These are phyloP conservation scores for Mobula birostris DNA, from an alignment of 2,113 vertebrate genomes.

Conservation along the genomic window DNA sequence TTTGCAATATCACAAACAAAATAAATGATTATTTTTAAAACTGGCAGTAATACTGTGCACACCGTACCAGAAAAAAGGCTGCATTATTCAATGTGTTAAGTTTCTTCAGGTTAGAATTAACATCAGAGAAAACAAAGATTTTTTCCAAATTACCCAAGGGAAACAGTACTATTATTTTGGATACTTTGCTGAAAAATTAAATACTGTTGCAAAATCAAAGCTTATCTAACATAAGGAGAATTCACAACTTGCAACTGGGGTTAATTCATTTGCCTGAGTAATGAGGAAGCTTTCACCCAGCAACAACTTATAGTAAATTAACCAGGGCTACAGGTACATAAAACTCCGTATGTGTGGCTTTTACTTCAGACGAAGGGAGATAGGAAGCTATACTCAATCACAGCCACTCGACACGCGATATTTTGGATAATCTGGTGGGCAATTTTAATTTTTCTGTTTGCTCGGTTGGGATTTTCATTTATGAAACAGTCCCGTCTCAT, in stretches of 20 bases:
- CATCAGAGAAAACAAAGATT: not conserved
- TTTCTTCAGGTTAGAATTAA: not conserved
- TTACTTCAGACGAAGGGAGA: too few relatives aligned
- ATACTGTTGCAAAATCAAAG: not conserved
- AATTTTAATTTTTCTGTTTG: constrained; percentile 8
- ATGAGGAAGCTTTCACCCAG: not conserved
- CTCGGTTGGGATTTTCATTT: not conserved
- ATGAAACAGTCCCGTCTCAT: not conserved
- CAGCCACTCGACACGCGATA: not conserved
- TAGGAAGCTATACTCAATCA: too few relatives aligned
- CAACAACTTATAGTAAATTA: not conserved
- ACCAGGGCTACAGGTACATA: not conserved
- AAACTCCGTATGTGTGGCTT: too few relatives aligned
- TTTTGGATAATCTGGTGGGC: not conserved
- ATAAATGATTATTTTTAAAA: not conserved
- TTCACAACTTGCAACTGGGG: not conserved
- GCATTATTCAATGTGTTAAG: not conserved
- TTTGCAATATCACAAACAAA: not conserved
- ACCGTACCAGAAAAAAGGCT: not conserved
- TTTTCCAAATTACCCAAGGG: not conserved
- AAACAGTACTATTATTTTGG: not conserved
- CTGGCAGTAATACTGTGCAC: not conserved
- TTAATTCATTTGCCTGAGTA: too few relatives aligned
- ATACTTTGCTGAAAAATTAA: too few relatives aligned
- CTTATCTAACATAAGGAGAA: not conserved